These are phyloP conservation scores for Oreotrochilus melanogaster DNA, from an alignment of 2,113 vertebrate genomes.

Conservation along the genomic window DNA sequence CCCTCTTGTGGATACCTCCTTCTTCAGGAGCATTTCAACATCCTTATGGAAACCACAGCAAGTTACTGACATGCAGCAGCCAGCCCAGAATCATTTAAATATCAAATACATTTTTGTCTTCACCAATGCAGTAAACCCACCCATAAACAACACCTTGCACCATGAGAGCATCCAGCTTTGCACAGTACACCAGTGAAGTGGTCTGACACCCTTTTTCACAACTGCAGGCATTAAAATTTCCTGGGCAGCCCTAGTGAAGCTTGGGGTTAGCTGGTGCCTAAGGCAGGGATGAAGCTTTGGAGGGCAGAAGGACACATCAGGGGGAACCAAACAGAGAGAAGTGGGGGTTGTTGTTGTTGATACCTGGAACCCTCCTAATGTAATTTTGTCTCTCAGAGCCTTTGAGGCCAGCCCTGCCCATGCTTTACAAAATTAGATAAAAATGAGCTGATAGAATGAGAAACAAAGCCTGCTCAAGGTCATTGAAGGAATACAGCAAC, in stretches of 20 bases:
- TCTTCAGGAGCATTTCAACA: not conserved
- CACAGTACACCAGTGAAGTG: not conserved
- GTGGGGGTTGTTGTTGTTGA: no score
- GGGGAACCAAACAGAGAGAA: not conserved
- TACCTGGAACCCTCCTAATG: not conserved
- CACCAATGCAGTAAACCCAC: not conserved
- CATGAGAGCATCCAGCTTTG: not conserved
- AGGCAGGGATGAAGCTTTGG: not conserved
- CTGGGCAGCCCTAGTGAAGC: accelerated
- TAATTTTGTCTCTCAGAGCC: not conserved
- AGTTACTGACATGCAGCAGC: not conserved
- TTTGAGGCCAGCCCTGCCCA: not conserved
- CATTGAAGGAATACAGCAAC: not conserved
- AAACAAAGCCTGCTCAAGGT: not conserved
- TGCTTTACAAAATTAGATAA: not conserved
- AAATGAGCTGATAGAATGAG: not conserved
- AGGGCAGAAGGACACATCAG: not conserved
- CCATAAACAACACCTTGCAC: not conserved
- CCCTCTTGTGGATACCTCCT: not conserved
- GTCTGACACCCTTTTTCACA: not conserved
- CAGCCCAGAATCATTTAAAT: not conserved
- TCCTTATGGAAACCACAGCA: not conserved
- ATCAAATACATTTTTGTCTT: not conserved
- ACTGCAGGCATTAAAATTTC: not conserved
- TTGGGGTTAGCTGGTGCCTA: accelerated